Percentiles rank a stretch among this genome's conserved stretches.
These are phyloP conservation scores for Carpatolechia fugitivella DNA, from an alignment of 2,888 invertebrate species.

Conservation along the genomic window DNA sequence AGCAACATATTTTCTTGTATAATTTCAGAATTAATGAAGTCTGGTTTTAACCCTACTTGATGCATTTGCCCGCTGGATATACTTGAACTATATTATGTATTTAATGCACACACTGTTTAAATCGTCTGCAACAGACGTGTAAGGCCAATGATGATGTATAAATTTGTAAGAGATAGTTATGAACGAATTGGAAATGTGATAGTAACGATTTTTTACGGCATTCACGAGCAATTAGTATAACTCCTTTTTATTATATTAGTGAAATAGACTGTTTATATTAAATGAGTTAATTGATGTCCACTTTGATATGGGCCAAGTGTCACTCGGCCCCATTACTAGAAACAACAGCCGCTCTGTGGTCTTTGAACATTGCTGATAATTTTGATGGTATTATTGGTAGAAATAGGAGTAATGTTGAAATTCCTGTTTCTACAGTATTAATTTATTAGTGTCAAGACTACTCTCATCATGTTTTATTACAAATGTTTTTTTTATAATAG, in stretches of 20 bases:
- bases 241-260: slow-evolving; percentile 14
- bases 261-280: slow-evolving; percentile 12
- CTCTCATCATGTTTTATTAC: not conserved
- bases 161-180: slow-evolving; percentile 39
- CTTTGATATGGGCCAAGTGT: too few relatives aligned
- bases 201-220: slow-evolving; percentile 36
- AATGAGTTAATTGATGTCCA: not conserved
- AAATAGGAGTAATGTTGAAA: not conserved
- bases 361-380: not conserved
- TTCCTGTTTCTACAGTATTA: slow-evolving; percentile 17
- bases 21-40: too few relatives aligned
- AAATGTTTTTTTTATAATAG: not conserved
- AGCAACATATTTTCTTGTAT: too few relatives aligned
- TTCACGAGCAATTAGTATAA: slow-evolving; percentile 16
- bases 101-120: too few relatives aligned
- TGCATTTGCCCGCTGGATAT: too few relatives aligned
- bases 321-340: too few relatives aligned
- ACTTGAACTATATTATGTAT: too few relatives aligned
- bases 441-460: slow-evolving; percentile 12
- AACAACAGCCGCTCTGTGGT: not conserved
- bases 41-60: too few relatives aligned
- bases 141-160: slow-evolving; percentile 33
- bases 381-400: slow-evolving; percentile 9
- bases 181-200: slow-evolving; percentile 48
- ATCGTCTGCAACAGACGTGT: too few relatives aligned